Percentiles rank a stretch among this genome's conserved stretches.
phyloP scores from a whole-genome alignment of 2,888 invertebrate species.

The Troides oblongomaculatus region DNA sequence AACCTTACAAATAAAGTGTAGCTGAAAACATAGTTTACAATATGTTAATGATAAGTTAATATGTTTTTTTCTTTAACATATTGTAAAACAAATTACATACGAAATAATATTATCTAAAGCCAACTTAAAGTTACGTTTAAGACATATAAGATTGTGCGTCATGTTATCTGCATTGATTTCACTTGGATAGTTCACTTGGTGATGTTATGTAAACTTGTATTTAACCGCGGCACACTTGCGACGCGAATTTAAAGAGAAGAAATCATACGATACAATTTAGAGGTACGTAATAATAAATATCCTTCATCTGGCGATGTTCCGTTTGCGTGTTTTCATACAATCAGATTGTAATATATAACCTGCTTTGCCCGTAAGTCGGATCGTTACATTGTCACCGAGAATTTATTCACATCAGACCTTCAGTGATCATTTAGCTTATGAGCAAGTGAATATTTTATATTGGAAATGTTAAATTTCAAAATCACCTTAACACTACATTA shows the following conservation, averaged over 20 bases:
- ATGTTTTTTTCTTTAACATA: not conserved
- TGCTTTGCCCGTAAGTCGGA: not conserved
- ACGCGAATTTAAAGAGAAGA: constrained; percentile 3
- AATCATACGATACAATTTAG: not conserved
- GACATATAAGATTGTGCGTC: constrained; percentile 7
- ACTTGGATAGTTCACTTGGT: not conserved
- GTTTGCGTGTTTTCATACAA: constrained; percentile 3
- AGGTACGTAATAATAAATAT: not conserved
- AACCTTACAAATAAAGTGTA: not conserved
- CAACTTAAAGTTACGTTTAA: constrained; percentile 7
- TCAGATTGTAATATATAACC: constrained; percentile 3
- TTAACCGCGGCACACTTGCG: not conserved
- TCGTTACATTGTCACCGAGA: not conserved
- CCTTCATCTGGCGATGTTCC: not conserved
- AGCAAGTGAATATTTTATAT: not conserved
- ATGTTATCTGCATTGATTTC: not conserved
- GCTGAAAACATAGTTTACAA: not conserved
- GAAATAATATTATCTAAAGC: constrained; percentile 8
- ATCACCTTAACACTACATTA: not conserved
- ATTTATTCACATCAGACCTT: not conserved
- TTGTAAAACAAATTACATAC: constrained; percentile 9
- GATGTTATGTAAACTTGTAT: not conserved
- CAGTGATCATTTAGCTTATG: not conserved
- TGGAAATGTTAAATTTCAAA: constrained; percentile 3
- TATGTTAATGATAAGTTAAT: not conserved